Base-by-base conservation (phyloP, 1,140 invertebrate species). In the Coenobita brevimanus region DNA sequence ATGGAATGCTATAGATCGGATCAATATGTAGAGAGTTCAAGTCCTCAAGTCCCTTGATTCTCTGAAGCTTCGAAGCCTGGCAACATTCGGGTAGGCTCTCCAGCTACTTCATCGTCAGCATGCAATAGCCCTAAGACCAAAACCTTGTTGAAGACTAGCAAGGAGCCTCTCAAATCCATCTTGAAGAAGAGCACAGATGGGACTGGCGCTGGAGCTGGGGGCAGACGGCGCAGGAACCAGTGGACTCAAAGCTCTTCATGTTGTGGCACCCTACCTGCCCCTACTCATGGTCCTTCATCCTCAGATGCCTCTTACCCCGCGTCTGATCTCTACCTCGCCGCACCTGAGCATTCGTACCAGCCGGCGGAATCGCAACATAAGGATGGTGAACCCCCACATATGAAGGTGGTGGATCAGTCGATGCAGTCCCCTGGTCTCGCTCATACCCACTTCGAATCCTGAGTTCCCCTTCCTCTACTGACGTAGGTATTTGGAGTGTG, bases 161-260 rank as follows among this genome's bases (percentile, higher is more conserved):
- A 85, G 38, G 82, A 85, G 54, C 82, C 82, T n/a, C 38, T 85
- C 13, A 85, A 85, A 41, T 85, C 82, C 82, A 85, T 85, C 57
- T 50, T 85, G 17, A 85, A 85, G 73, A 85, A 85, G 73, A 85
- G 41, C 33, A 60, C 8, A 24, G 82, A 85, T 4, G 69, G 82
- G 6, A 33, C 43, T 1, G 81, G 67, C 2, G 36, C 33, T 43
- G 73, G 73, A 76, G 41, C 38, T 41, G 41, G 3, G 27, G 73
- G 64, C 1, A 38, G 71, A 33, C 82, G 82, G 41, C 82, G 82
- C 36, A 41, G 82, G 46, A 71, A 78, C 54, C 82, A 85, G 54
- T 85, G 82, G 82, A 78, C 71, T 33, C 38, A 64, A 82, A 82
- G 64, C 43, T 38, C 64, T 41, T 82, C 79, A 38, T 71, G 62